phyloP scores from a whole-genome alignment of 2,888 invertebrate genomes.

The Hyalella azteca region DNA sequence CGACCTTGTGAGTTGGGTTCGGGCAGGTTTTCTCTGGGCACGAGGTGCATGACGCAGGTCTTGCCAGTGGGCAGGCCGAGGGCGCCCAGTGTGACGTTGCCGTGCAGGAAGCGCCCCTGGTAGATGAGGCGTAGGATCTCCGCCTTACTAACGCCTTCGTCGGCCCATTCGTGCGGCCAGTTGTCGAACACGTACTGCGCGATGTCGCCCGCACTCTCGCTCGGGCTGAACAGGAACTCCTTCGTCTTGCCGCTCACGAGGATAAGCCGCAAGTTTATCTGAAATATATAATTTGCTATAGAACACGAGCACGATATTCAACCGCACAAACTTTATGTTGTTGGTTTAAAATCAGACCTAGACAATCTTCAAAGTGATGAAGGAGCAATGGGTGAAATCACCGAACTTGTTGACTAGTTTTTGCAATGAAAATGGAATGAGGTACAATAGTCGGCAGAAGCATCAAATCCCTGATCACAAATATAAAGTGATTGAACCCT shows the following conservation, averaged over 20 bases:
- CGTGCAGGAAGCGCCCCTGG: constrained; percentile 99
- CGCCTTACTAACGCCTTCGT: constrained; percentile 93
- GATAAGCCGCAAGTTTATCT: constrained; percentile 98
- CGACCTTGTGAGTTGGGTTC: constrained; percentile 97
- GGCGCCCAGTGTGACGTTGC: constrained; percentile 97
- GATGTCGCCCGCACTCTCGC: constrained; percentile 97
- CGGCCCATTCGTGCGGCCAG: constrained; percentile 99
- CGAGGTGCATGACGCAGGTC: constrained; percentile 99
- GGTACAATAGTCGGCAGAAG: too few relatives aligned
- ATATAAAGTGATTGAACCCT: too few relatives aligned
- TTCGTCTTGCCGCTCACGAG: constrained; percentile 99
- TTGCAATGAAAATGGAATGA: too few relatives aligned
- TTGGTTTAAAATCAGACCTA: too few relatives aligned
- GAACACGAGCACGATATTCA: too few relatives aligned
- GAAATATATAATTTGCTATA: constrained; percentile 65
- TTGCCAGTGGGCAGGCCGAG: constrained; percentile 95
- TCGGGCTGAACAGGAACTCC: constrained; percentile 97
- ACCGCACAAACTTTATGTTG: too few relatives aligned
- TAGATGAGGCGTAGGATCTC: constrained; percentile 98
- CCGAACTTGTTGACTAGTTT: too few relatives aligned
- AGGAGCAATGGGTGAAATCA: too few relatives aligned
- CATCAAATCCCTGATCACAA: too few relatives aligned
- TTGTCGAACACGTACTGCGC: constrained; percentile 98
- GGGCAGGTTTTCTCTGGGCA: constrained; percentile 97
- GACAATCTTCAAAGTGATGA: too few relatives aligned